Base-by-base conservation (phyloP, 2,113 vertebrate genomes). In the Synodontis membranacea region DNA sequence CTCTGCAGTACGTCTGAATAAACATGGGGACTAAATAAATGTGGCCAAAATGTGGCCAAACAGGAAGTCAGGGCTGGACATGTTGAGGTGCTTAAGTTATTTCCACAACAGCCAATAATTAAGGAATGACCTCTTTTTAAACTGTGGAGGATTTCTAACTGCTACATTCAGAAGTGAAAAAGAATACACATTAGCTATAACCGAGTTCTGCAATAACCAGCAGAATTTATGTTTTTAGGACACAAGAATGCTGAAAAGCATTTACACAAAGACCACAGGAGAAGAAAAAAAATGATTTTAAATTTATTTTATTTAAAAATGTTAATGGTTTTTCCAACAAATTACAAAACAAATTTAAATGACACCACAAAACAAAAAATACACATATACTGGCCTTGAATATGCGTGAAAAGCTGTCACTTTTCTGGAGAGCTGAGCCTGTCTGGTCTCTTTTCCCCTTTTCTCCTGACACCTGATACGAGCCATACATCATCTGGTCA, bases 1-100 rank as follows among this genome's bases (percentile, higher is more conserved):
- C 92, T 72, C 89, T 91, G 87, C 89, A n/a, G n/a, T n/a, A n/a
- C n/a, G 39, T 46, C 17, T 46, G 72, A 14, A 6, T 28, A 46
- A 48, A 75, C 44, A 48, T 17, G 14, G n/a, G 15, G 28, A 78
- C 5, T 76, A 17, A 75, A n/a, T n/a, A n/a, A n/a, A 75, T 15
- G 44, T 7, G 25, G 44, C 42, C 25, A 46, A 75, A 46, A 75
- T 15, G 44, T 7, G 25, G 44, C 42, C 25, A 46, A 75, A 46
- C 25, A 48, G 25, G 44, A 78, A 34, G 48, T 78, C 75, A 31
- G 14, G 14, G 14, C 34, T 52, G 48, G 75, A 78, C 7, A 17
- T 76, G 28, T 17, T 76, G 28, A 74, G 23, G 23, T n/a, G 3
- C 11, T 75, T 15, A 75, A 28, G 3, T 5, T 11, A 74, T 68